Conservation (phyloP, 2,113 vertebrate genomes). For the Halichoerus grypus region DNA sequence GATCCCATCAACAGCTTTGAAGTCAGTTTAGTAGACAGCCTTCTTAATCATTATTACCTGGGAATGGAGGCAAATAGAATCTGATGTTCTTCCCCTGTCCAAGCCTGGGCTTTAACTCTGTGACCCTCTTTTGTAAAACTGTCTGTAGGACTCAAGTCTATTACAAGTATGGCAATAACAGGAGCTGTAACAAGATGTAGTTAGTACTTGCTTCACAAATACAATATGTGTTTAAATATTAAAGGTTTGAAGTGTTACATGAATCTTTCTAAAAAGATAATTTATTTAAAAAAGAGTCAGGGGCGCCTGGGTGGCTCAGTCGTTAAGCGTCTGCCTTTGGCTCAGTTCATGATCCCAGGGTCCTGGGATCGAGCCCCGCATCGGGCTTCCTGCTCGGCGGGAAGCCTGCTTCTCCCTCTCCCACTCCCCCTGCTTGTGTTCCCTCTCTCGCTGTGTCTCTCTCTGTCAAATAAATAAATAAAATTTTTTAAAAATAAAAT, state of each 20-base stretch:
- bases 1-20: neutral
- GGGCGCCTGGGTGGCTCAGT: too few species aligned
- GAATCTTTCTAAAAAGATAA: neutral
- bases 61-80: neutral
- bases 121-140: neutral
- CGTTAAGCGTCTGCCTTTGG: too few species aligned
- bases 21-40: neutral
- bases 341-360: too few species aligned
- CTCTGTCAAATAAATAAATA: too few species aligned
- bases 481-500: too few species aligned
- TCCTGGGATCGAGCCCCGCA: too few species aligned
- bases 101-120: neutral
- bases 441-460: too few species aligned
- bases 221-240: neutral
- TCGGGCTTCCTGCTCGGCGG: too few species aligned
- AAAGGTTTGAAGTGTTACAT: neutral
- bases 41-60: neutral
- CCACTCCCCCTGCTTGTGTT: too few species aligned
- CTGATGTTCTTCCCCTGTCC: neutral
- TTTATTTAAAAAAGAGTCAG: neutral
- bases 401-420: too few species aligned
- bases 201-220: neutral
- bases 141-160: neutral
- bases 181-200: neutral
- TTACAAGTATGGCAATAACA: neutral